These are phyloP conservation scores for Chrysocyon brachyurus DNA, from an alignment of 2,797 vertebrate genomes.

Conservation along the genomic window DNA sequence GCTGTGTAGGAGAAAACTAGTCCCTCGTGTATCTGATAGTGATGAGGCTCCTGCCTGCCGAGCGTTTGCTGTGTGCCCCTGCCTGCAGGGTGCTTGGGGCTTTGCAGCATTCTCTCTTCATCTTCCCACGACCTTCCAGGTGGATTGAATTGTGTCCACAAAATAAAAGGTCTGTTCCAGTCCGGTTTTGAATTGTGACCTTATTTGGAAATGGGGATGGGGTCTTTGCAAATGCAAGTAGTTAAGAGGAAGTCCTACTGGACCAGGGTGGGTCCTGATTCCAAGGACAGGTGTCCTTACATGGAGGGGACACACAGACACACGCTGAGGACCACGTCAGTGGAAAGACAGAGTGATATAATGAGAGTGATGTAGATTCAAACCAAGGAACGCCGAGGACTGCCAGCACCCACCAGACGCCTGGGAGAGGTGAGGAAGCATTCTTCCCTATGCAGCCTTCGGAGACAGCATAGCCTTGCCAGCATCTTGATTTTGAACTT, in stretches of 20 bases:
- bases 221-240: neutral
- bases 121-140: neutral
- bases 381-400: neutral
- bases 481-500: neutral
- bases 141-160: neutral
- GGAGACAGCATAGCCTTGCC: neutral
- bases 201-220: neutral
- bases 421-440: neutral
- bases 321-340: neutral
- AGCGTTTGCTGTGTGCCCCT: neutral
- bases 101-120: rapidly evolving
- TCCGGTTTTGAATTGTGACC: neutral
- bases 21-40: neutral
- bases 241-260: neutral
- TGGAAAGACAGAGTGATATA: neutral
- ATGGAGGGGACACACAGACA: neutral
- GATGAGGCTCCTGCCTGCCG: neutral
- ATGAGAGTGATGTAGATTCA: neutral
- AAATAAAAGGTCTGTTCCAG: neutral
- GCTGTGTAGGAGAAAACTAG: rapidly evolving
- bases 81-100: neutral
- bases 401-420: neutral
- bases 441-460: neutral
- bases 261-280: neutral
- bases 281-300: neutral